Base-by-base conservation (phyloP, 2,888 invertebrate genomes). In the Stenichneumon culpator region DNA sequence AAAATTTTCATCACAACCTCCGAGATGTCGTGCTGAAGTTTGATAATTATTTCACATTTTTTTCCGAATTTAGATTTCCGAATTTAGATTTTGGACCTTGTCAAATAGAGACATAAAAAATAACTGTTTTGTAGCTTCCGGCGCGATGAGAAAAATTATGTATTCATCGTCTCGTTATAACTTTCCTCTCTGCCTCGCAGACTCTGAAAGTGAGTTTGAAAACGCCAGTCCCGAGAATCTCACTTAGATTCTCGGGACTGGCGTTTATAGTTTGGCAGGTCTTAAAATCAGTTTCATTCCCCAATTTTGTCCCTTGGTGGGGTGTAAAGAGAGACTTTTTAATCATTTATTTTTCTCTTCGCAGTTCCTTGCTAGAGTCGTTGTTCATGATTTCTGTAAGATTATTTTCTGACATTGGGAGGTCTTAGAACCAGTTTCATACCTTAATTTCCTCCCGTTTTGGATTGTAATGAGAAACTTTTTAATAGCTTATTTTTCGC, bases 151-250 rank as follows among this genome's bases (percentile, higher is more conserved):
- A 85, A 69, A 79, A 85, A 85, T 83, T 39, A 36, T 32, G 54
- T 79, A 81, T 83, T 83, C 67, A 82, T 75, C 52, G 65, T 81
- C 69, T 79, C 80, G 79, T 77, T 75, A 77, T 75, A 75, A 81
- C 32, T 79, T 79, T 63, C 57, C 50, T 36, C 5, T 36, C 5
- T 22, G 14, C 28, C 60, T 69, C 60, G 39, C 60, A 25, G 39
- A 44, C 4, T 65, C 36, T 32, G 52, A 79, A 65, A 22, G 14
- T 28, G 3, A 3, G 28, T 28, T 3, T 28, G 28, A 3, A 28
- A 28, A 3, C n/a, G n/a, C n/a, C n/a, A n/a, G n/a, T n/a, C n/a
- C n/a, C n/a, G n/a, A n/a, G n/a, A n/a, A n/a, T n/a, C n/a, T n/a
- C n/a, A 28, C 19, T 14, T 52, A 79, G 47, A 57, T 25, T 44